A percentile compares a stretch with the other conserved stretches of the same genome.
Conservation (phyloP, 2,797 vertebrate genomes). For the Adelosebastes latens region DNA sequence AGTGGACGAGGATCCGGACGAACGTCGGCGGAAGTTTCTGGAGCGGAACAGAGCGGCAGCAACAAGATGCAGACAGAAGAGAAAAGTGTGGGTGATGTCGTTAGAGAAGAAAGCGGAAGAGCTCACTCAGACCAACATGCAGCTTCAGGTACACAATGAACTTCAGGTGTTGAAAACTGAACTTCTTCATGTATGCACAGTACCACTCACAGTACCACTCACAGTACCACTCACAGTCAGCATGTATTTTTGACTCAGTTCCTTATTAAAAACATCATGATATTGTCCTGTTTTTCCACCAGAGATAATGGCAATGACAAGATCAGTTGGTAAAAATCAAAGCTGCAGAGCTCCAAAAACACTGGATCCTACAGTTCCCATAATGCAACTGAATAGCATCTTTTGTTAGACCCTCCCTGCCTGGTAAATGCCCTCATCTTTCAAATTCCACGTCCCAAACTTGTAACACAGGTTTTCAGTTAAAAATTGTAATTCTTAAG, state of each 20-base stretch:
- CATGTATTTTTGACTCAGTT: background rate
- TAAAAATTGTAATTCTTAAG: background rate
- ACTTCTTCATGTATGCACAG: background rate
- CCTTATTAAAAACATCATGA: background rate
- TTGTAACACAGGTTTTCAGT: background rate
- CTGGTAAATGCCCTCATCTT: background rate
- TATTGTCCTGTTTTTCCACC: background rate
- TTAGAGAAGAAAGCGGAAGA: slow-evolving; percentile 99
- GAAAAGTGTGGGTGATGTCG: slow-evolving; percentile 99
- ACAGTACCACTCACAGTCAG: background rate
- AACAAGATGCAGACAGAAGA: slow-evolving; percentile 98
- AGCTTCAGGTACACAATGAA: slow-evolving; percentile 91
- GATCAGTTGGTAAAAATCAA: background rate
- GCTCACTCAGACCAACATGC: slow-evolving; percentile 99
- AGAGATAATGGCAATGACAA: background rate
- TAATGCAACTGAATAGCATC: background rate
- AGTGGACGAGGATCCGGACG: slow-evolving; percentile 97
- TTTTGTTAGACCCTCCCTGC: background rate
- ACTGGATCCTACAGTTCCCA: background rate
- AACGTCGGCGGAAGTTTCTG: slow-evolving; percentile 97
- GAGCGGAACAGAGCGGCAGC: slow-evolving; percentile 97
- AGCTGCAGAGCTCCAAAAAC: background rate
- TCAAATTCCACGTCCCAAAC: background rate
- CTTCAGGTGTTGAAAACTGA: background rate
- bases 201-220: background rate